Base-by-base conservation (phyloP, 2,113 vertebrate species). In the Paramormyrops kingsleyae region DNA sequence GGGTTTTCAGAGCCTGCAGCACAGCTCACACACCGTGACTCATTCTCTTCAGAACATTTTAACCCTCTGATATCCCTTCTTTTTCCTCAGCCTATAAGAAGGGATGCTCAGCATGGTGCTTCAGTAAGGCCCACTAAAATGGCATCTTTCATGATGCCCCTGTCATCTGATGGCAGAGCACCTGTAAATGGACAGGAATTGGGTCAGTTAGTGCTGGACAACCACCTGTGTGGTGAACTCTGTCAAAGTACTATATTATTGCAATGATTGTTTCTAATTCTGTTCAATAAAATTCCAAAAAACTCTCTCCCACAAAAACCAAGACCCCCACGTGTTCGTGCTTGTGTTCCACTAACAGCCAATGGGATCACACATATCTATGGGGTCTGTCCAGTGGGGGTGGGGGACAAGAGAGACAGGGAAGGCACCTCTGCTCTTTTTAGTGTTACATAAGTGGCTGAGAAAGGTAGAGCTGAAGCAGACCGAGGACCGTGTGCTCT, bases 1-100 rank as follows among this genome's bases (percentile, higher is more conserved):
- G 50, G 49, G 85, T 87, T 87, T 87, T 56, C 27, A 80, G 70
- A 77, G 46, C 74, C 66, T 24, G 88, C 7, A 49, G 88, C 17
- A 13, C n/a, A 80, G 47, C 35, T 66, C 52, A 88, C 39, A 31
- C 19, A 24, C 31, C 27, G 5, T 83, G 70, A 89, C 47, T 52
- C 49, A 52, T 53, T 50, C 47, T 42, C 88, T 53, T 89, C 44
- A 53, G 46, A 83, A 89, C 47, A 53, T 50, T 70, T 70, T 88
- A 88, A 88, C 87, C 44, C 39, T 31, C 13, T 27, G 44, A 47
- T 74, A 27, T 46, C 62, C 27, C 9, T 39, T 42, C 9, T 39
- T 83, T 47, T 39, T 4, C 12, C 35, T 35, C 31, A 77, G 31
- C 35, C 35, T 80, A 47, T 84, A 46, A 47, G 44, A 84, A 42